phyloP scores from a whole-genome alignment of 2,888 invertebrate species.

The Hemicrepidius hirtus region DNA sequence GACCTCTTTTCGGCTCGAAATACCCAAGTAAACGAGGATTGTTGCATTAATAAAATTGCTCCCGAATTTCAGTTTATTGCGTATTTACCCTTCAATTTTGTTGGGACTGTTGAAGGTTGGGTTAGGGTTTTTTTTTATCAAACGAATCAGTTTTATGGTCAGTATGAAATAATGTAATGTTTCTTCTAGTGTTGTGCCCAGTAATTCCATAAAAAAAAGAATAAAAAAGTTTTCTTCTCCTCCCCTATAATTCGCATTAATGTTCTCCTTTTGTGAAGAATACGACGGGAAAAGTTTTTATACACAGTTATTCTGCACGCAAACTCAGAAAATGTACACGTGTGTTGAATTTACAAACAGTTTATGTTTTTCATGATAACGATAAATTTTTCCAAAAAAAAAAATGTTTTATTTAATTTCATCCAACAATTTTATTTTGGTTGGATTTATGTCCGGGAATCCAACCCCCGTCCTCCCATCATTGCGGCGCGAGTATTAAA shows the following conservation, averaged over 20 bases:
- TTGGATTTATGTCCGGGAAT: constrained; percentile 21
- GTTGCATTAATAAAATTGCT: constrained; percentile 26
- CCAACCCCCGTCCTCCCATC: constrained; percentile 18
- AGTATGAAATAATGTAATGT: constrained; percentile 3
- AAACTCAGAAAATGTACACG: constrained; percentile 24
- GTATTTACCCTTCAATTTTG: constrained; percentile 7
- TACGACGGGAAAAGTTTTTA: constrained; percentile 18
- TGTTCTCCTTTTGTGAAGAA: constrained; percentile 20
- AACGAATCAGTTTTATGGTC: constrained; percentile 1
- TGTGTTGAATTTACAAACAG: constrained; percentile 30
- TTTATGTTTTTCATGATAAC: background rate
- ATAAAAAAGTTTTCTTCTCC: constrained; percentile 10
- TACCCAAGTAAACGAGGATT: constrained; percentile 15
- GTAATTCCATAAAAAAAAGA: constrained; percentile 8
- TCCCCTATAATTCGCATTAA: constrained; percentile 33
- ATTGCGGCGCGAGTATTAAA: constrained; percentile 52
- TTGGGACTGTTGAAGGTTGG: constrained; percentile 2
- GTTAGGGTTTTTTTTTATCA: background rate
- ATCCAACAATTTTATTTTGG: constrained; percentile 18
- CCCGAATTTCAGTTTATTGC: constrained; percentile 13
- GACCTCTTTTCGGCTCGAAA: constrained; percentile 4
- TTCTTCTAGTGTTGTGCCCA: constrained; percentile 8
- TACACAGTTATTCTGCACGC: constrained; percentile 26
- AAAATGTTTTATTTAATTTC: constrained; percentile 28
- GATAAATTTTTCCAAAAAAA: constrained; percentile 18